These are phyloP conservation scores for Pristionchus arcanus DNA, from an alignment of 2,888 invertebrate species.

Conservation along the genomic window DNA sequence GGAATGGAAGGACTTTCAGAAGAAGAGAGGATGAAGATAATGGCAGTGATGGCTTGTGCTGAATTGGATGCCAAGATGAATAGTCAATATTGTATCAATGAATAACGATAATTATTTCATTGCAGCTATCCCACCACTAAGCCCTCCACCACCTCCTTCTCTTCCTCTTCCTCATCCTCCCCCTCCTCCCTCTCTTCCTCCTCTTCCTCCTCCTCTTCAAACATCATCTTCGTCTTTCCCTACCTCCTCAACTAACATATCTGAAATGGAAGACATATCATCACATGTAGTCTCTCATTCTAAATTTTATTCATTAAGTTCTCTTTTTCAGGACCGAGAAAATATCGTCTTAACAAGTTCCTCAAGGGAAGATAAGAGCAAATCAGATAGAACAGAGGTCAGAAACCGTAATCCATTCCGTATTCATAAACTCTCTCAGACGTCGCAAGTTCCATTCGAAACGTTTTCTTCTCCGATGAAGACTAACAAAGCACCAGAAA, in stretches of 20 bases:
- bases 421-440: too few relatives aligned
- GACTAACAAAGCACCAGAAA: background rate
- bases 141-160: background rate
- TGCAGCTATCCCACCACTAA: background rate
- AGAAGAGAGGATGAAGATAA: slow-evolving; percentile 84
- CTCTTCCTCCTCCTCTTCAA: background rate
- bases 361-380: background rate
- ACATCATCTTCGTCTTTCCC: background rate
- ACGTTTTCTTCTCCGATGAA: background rate
- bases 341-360: background rate
- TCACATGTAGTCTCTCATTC: too few relatives aligned
- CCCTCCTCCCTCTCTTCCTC: background rate
- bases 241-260: background rate
- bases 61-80: slow-evolving; percentile 78
- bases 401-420: too few relatives aligned
- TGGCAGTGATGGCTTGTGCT: slow-evolving; percentile 85
- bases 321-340: too few relatives aligned
- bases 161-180: background rate
- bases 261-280: background rate
- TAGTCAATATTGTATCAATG: background rate
- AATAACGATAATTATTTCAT: too few relatives aligned
- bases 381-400: background rate
- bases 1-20: slow-evolving; percentile 81
- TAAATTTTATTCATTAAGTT: too few relatives aligned
- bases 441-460: too few relatives aligned